Evolutionary conservation across 1,140 invertebrate species (phyloP).

Genomic region (Dryas iulia): DNA sequence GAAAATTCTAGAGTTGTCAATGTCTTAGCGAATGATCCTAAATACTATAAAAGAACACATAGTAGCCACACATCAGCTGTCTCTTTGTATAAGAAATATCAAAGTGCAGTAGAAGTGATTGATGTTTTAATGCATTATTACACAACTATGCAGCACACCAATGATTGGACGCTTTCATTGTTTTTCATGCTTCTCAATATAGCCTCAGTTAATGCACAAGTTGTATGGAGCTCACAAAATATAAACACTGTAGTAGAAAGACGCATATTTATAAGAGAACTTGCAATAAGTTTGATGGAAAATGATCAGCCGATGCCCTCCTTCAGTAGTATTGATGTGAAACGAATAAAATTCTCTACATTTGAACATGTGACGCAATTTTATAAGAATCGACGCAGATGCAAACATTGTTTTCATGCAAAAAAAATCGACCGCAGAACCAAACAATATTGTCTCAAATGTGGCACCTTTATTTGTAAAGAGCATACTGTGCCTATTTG

Average conservation of each 20-base stretch:
- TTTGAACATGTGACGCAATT: constrained; percentile 22
- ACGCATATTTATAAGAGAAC: constrained; percentile 63
- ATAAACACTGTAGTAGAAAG: constrained; percentile 49
- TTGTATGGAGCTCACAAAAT: constrained; percentile 64
- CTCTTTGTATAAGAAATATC: constrained; percentile 65
- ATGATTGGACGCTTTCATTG: constrained; percentile 78
- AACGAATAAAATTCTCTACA: constrained; percentile 20
- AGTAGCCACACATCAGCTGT: constrained; percentile 45
- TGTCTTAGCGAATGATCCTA: constrained; percentile 58
- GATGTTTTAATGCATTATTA: constrained; percentile 77
- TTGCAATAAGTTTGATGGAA: constrained; percentile 66
- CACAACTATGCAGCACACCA: constrained; percentile 70
- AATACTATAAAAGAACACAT: constrained; percentile 53
- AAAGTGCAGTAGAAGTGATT: constrained; percentile 68
- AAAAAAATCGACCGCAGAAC: constrained; percentile 61
- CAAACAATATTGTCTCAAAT: constrained; percentile 59
- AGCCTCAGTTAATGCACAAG: constrained; percentile 77
- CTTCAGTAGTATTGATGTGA: constrained; percentile 18
- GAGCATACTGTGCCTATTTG: constrained; percentile 61
- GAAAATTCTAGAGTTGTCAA: constrained; percentile 48
- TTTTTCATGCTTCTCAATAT: constrained; percentile 80
- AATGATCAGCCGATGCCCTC: constrained; percentile 28
- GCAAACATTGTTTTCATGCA: constrained; percentile 54
- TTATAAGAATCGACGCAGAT: constrained; percentile 50
- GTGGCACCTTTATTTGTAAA: constrained; percentile 62